Conservation (phyloP, 2,113 vertebrate species). For the Seriola aureovittata region DNA sequence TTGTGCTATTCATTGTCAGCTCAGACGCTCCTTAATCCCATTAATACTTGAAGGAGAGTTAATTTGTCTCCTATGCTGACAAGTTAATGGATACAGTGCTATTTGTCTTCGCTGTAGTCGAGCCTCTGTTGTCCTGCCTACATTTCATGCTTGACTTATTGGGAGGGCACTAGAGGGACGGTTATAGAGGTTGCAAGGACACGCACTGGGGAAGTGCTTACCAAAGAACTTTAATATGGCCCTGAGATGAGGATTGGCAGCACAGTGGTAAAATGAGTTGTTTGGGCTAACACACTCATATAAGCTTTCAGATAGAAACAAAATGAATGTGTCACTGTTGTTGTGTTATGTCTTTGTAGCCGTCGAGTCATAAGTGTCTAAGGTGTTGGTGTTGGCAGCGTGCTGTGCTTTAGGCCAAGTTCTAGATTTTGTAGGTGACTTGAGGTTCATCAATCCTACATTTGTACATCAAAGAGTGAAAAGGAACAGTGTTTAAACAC, state of each 20-base stretch:
- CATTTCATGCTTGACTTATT: slow-evolving; percentile 74
- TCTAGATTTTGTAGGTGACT: slow-evolving; percentile 40
- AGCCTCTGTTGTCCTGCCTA: slow-evolving; percentile 61
- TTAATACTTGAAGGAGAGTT: slow-evolving; percentile 68
- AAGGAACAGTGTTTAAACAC: slow-evolving; percentile 19
- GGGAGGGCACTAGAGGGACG: slow-evolving; percentile 54
- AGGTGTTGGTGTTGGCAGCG: not conserved
- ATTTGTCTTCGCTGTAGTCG: slow-evolving; percentile 56
- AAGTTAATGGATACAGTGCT: slow-evolving; percentile 64
- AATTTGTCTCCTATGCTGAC: slow-evolving; percentile 69
- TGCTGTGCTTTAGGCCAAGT: not conserved
- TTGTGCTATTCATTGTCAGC: slow-evolving; percentile 51
- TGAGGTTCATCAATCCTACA: slow-evolving; percentile 28
- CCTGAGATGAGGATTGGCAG: slow-evolving; percentile 23
- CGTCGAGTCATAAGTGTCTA: not conserved
- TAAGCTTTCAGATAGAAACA: slow-evolving; percentile 4
- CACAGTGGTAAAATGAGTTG: not conserved
- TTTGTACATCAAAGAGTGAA: slow-evolving; percentile 33
- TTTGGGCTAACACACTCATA: not conserved
- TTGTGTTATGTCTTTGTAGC: slow-evolving; percentile 12
- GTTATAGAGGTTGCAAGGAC: slow-evolving; percentile 63
- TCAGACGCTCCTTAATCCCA: slow-evolving; percentile 55
- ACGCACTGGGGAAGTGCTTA: slow-evolving; percentile 42
- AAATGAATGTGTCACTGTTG: not conserved
- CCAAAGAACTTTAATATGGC: slow-evolving; percentile 35